Evolutionary conservation across 1,140 invertebrate species (phyloP), one percentile per base, ranked within the genome.

Genomic region (Drosophila biarmipes): DNA sequence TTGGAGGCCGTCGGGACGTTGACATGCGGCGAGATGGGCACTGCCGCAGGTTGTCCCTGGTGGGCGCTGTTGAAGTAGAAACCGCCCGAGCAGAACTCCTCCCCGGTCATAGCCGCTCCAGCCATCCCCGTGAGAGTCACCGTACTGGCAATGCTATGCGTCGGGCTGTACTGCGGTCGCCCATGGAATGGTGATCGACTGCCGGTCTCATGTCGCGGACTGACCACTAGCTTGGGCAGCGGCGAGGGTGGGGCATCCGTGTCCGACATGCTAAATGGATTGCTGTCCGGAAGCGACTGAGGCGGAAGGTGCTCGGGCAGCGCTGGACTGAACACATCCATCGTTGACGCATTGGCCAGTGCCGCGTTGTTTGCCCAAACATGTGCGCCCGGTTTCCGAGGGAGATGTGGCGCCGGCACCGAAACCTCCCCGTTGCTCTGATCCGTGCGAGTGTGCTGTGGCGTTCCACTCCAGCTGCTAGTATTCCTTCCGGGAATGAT

Each of bases 11-110:
- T 78, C 40, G 91, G 91, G 1, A 92, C 91, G 63, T 92, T 92
- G 7, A 92, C 91, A 67, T 92, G 91, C 17, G 91, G 91, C 31
- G 91, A 92, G 46, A 92, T 90, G 27, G 91, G 91, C 67, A 92
- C 84, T 35, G 75, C 84, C 17, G 72, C 67, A 6, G 73, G 5
- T 6, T 67, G 69, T 0, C 58, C 67, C 5, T 72, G 82, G 37
- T 90, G 63, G 34, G 81, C 57, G 38, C 38, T 84, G 43, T 89
- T 89, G 45, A 43, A 87, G 34, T 87, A 87, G 21, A 87, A 87
- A 17, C 72, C 80, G 2, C 84, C 85, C 29, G 86, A 71, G 64
- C 90, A 91, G 4, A 87, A 40, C 45, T 80, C 85, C 6, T 75
- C 82, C 10, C 61, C 40, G 6, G 49, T 34, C 11, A 51, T 40